These are phyloP conservation scores for Penaeus indicus DNA, from an alignment of 1,140 invertebrate genomes.

Conservation along the genomic window DNA sequence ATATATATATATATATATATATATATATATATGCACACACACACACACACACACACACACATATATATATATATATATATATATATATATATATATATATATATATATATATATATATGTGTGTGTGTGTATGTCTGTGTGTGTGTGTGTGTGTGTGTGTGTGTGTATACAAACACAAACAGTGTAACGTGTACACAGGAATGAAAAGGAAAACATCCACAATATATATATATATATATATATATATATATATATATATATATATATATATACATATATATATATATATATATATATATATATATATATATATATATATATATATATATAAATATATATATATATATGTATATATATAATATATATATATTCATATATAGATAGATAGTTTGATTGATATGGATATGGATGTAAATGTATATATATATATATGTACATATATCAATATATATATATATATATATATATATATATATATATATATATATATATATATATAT, in stretches of 20 bases:
- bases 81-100: slow-evolving; percentile 32
- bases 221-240: slow-evolving; percentile 30
- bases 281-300: slow-evolving; percentile 17
- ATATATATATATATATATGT: background rate
- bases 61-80: slow-evolving; percentile 26
- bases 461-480: too few species aligned
- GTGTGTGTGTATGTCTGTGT: background rate
- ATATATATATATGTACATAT: too few species aligned
- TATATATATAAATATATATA: background rate
- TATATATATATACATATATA: slow-evolving; percentile 24
- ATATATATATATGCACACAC: slow-evolving; percentile 13
- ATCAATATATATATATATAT: too few species aligned
- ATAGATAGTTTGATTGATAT: too few species aligned
- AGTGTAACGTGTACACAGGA: background rate
- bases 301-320: slow-evolving; percentile 24
- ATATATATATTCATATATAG: too few species aligned
- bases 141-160: background rate
- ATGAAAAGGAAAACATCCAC: too few species aligned
- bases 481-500: too few species aligned
- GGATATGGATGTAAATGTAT: too few species aligned
- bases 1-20: background rate
- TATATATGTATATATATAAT: too few species aligned
- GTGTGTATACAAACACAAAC: background rate
- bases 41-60: background rate
- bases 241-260: background rate